Percentiles rank a stretch among this genome's conserved stretches.
phyloP scores from a whole-genome alignment of 2,113 vertebrate species.

The Chaenogobius annularis region DNA sequence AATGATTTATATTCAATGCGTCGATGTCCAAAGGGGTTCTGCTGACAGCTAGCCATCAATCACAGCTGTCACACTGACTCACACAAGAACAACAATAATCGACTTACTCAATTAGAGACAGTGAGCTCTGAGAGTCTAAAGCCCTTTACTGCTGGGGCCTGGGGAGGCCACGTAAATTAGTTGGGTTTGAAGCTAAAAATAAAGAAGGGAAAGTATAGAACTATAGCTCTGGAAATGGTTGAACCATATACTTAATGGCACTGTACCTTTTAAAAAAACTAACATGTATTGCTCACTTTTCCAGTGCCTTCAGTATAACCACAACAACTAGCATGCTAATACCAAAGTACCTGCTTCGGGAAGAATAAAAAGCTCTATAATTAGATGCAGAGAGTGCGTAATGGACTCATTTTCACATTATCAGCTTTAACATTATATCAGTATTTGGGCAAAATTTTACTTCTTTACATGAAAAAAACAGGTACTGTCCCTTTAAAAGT shows the following conservation, averaged over 20 bases:
- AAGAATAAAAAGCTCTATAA: too few relatives aligned
- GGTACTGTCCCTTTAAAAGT: too few relatives aligned
- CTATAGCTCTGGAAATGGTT: neutral
- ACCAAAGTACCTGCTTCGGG: too few relatives aligned
- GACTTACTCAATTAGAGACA: neutral
- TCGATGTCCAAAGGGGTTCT: neutral
- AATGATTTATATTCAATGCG: neutral
- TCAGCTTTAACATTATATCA: too few relatives aligned
- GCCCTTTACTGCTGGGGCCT: neutral
- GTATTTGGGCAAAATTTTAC: too few relatives aligned
- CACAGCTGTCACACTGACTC: slow-evolving; percentile 1
- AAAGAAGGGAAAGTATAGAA: neutral
- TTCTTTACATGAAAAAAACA: too few relatives aligned
- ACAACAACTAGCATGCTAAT: too few relatives aligned
- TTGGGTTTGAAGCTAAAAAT: neutral
- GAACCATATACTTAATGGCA: neutral
- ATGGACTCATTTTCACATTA: too few relatives aligned
- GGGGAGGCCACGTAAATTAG: neutral
- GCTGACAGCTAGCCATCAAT: slow-evolving; percentile 3
- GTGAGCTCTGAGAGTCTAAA: neutral
- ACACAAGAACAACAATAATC: neutral
- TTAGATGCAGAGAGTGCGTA: too few relatives aligned
- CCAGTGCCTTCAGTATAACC: too few relatives aligned
- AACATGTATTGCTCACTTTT: too few relatives aligned
- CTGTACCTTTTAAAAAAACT: too few relatives aligned